These are phyloP conservation scores for Spinus pinus DNA, from an alignment of 2,797 vertebrate species.

Conservation along the genomic window DNA sequence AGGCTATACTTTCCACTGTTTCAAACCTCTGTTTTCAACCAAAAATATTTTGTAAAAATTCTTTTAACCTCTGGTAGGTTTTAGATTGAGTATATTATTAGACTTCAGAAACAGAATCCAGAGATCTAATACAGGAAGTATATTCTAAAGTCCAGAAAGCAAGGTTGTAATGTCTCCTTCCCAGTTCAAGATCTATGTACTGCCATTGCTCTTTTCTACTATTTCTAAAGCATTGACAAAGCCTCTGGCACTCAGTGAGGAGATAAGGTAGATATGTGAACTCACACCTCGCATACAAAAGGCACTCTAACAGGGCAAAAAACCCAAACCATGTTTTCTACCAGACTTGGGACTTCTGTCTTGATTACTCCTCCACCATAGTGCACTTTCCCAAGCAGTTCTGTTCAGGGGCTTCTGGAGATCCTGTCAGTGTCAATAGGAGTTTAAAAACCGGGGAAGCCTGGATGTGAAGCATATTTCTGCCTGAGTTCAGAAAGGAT, in stretches of 20 bases:
- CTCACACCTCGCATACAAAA: neutral
- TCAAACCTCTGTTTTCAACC: neutral
- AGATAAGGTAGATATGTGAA: neutral
- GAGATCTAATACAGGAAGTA: neutral
- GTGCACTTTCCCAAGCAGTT: neutral
- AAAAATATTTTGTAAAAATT: neutral
- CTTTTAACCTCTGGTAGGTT: neutral
- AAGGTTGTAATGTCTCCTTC: neutral
- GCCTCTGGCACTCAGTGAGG: neutral
- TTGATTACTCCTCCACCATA: neutral
- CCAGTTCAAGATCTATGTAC: neutral
- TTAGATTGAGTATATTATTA: neutral
- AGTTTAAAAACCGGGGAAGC: neutral
- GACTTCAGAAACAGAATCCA: neutral
- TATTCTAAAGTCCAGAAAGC: neutral
- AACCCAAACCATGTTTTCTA: fast-evolving
- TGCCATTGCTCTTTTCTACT: neutral
- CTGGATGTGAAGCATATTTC: neutral
- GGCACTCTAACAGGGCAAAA: neutral
- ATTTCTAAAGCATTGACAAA: neutral
- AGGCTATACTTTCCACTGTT: neutral
- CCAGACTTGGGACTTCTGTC: neutral
- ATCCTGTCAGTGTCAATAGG: neutral
- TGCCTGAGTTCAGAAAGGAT: neutral
- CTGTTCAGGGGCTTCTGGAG: neutral